These are phyloP conservation scores for Gonioctena quinquepunctata DNA, from an alignment of 1,140 invertebrate genomes.

Conservation along the genomic window DNA sequence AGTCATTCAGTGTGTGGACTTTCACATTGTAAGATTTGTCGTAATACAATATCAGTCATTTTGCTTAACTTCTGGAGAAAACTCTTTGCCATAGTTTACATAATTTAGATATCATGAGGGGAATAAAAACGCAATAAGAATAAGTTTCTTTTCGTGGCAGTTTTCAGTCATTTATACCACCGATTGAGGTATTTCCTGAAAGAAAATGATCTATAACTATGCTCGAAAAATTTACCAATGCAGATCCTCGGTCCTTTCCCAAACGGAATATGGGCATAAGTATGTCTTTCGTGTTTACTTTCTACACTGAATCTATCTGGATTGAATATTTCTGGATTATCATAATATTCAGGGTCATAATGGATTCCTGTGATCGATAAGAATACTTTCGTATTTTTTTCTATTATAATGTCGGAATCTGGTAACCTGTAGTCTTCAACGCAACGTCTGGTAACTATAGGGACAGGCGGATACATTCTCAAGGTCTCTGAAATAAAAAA, in stretches of 20 bases:
- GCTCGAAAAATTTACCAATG: too few relatives aligned
- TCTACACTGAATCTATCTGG: slow-evolving; percentile 65
- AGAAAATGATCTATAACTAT: too few relatives aligned
- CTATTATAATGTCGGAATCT: slow-evolving; percentile 42
- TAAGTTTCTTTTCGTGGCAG: too few relatives aligned
- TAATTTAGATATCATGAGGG: too few relatives aligned
- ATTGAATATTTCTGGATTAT: slow-evolving; percentile 65
- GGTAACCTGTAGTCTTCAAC: slow-evolving; percentile 55
- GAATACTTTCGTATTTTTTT: slow-evolving; percentile 47
- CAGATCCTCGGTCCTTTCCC: slow-evolving; percentile 11
- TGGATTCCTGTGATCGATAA: slow-evolving; percentile 52
- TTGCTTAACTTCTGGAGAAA: too few relatives aligned
- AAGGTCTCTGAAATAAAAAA: slow-evolving; percentile 59
- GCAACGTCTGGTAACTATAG: slow-evolving; percentile 58
- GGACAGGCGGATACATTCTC: slow-evolving; percentile 60
- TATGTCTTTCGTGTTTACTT: background rate
- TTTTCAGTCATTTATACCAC: too few relatives aligned
- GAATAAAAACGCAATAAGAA: too few relatives aligned
- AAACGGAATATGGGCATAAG: slow-evolving; percentile 12
- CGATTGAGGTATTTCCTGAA: too few relatives aligned
- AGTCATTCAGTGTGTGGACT: too few relatives aligned
- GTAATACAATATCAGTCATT: too few relatives aligned
- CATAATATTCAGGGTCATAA: slow-evolving; percentile 58
- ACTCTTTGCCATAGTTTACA: too few relatives aligned
- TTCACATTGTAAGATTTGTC: too few relatives aligned